A percentile compares a stretch with the other conserved stretches of the same genome.
Evolutionary conservation across 2,888 invertebrate species (phyloP).

Genomic region (Andrena flavipes): DNA sequence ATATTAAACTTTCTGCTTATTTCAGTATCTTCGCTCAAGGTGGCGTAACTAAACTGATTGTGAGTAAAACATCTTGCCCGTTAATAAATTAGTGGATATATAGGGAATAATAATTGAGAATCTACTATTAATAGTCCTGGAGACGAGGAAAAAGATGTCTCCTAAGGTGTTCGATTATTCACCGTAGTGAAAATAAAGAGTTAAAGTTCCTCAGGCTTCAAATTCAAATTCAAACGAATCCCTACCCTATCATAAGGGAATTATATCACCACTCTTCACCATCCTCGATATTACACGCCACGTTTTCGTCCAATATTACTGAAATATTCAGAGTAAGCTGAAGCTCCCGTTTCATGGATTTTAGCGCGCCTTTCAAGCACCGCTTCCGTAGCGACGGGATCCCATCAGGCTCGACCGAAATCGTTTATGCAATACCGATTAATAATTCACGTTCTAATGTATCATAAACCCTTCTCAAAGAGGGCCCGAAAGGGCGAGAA

Average conservation of each 20-base stretch:
- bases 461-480: background rate
- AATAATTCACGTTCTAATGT: conserved; percentile 14
- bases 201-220: too few species aligned
- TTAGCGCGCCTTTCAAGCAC: background rate
- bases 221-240: background rate
- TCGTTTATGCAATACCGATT: background rate
- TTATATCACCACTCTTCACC: background rate
- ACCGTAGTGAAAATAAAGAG: too few species aligned
- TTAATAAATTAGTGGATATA: too few species aligned
- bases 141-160: too few species aligned
- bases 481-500: background rate
- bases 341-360: background rate
- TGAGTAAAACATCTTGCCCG: too few species aligned
- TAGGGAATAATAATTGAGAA: too few species aligned
- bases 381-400: background rate
- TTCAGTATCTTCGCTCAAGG: too few species aligned
- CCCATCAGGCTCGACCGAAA: background rate
- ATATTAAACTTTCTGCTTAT: too few species aligned
- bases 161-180: too few species aligned
- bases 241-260: background rate
- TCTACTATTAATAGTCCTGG: too few species aligned
- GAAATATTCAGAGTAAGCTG: conserved; percentile 13
- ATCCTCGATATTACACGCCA: background rate
- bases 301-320: conserved; percentile 6
- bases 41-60: too few species aligned